phyloP scores from a whole-genome alignment of 1,140 invertebrate genomes.

The Agraylea sexmaculata region DNA sequence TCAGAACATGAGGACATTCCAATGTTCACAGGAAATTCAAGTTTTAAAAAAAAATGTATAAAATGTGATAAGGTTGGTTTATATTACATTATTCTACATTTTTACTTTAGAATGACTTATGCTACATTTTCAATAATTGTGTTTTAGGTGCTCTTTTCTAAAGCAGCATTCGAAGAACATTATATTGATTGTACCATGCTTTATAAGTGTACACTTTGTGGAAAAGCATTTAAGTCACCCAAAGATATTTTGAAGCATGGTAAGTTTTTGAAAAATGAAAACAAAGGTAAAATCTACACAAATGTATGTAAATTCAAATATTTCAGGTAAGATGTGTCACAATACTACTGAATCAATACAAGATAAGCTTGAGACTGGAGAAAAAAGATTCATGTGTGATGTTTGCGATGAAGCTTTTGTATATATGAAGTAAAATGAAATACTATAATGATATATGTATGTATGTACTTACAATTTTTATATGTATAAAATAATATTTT shows the following conservation, averaged over 20 bases:
- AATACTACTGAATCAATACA: background rate
- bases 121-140: constrained; percentile 11
- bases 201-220: constrained; percentile 44
- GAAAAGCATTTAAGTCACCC: constrained; percentile 39
- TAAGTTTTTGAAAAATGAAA: constrained; percentile 11
- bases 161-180: constrained; percentile 12
- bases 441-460: background rate
- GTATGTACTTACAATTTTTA: background rate
- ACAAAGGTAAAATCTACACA: background rate
- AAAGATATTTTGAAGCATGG: constrained; percentile 34
- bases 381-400: constrained; percentile 34
- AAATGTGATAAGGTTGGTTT: background rate
- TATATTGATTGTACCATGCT: constrained; percentile 31
- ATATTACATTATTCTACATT: background rate
- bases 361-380: constrained; percentile 6
- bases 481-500: background rate
- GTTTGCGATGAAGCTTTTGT: constrained; percentile 33
- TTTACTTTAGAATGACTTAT: too few relatives aligned
- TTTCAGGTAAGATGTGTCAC: constrained; percentile 15
- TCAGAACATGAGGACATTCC: background rate
- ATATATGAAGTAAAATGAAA: constrained; percentile 30
- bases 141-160: constrained; percentile 3
- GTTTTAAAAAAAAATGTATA: constrained; percentile 1
- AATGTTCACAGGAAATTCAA: background rate
- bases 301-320: background rate